Evolutionary conservation across 2,113 vertebrate genomes (phyloP).

Genomic region (Rutilus rutilus): DNA sequence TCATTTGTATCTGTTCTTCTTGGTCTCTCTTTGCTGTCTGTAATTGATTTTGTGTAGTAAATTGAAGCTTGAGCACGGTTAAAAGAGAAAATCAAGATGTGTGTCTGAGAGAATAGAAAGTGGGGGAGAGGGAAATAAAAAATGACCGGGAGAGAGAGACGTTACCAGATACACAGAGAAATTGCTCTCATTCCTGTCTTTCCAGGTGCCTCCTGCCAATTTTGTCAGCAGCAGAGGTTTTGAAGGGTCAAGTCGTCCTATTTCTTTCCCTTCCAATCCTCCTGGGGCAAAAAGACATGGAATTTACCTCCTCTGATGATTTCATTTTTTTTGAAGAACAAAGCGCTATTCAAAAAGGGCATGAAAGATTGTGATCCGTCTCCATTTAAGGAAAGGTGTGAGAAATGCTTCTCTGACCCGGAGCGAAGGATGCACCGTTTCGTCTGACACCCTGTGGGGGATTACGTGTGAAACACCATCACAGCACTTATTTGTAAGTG

Average conservation of each 20-base stretch:
- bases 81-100: slow-evolving; percentile 25
- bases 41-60: slow-evolving; percentile 14
- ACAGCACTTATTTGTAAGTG: slow-evolving; percentile 45
- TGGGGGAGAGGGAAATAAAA: slow-evolving; percentile 38
- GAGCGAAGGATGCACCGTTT: slow-evolving; percentile 55
- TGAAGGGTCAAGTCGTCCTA: slow-evolving; percentile 56
- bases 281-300: slow-evolving; percentile 66
- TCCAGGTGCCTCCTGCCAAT: slow-evolving; percentile 59
- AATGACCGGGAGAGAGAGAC: background rate
- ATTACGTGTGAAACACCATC: slow-evolving; percentile 31
- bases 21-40: background rate
- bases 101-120: slow-evolving; percentile 12
- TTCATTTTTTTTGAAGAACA: slow-evolving; percentile 58
- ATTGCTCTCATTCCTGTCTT: slow-evolving; percentile 50
- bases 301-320: slow-evolving; percentile 70
- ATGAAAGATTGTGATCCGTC: slow-evolving; percentile 68
- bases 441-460: slow-evolving; percentile 60
- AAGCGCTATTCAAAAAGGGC: background rate
- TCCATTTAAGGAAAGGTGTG: slow-evolving; percentile 51
- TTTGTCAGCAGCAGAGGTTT: slow-evolving; percentile 64
- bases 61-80: slow-evolving; percentile 1
- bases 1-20: slow-evolving; percentile 9
- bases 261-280: slow-evolving; percentile 59
- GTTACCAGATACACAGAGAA: slow-evolving; percentile 20
- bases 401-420: slow-evolving; percentile 19